Base-by-base conservation (phyloP, 2,113 vertebrate species). In the Mirza zaza region DNA sequence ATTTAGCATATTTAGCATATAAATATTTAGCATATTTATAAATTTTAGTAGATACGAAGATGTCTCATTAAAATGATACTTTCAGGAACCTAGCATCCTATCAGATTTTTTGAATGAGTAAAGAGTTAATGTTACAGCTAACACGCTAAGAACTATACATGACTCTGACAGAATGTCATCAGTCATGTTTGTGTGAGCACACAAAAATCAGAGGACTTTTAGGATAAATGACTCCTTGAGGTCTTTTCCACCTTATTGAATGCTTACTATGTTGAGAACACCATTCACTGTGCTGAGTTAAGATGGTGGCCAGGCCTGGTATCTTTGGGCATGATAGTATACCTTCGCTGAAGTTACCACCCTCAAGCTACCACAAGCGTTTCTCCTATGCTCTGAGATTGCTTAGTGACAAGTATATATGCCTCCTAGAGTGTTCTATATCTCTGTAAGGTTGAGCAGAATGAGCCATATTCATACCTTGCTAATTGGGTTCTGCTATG, bases 1-100 rank as follows among this genome's bases (percentile, higher is more conserved):
- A n/a, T n/a, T 90, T 50, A 83, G 27, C 25, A 86, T 61, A 92
- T 70, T 93, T 84, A 80, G n/a, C n/a, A n/a, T n/a, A n/a, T n/a
- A n/a, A n/a, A n/a, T n/a, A n/a, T n/a, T 90, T 50, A 83, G 27
- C 25, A 86, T 61, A 92, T 70, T 93, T 84, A 80, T 3, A 93
- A 80, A 81, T 77, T 27, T 91, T 70, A 84, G n/a, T 79, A 79
- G 39, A 50, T 80, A 80, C 39, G 89, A 80, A 81, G 36, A 86
- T 81, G 17, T 2, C 8, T 29, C 12, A 82, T 73, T 65, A 65
- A 93, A 75, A 82, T 75, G 65, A 21, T 32, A 93, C 15, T 88
- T 95, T 70, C 1, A 23, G 48, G n/a, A 71, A 77, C 25, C 36
- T 36, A 65, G 21, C 8, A 77, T 83, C 29, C 11, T 21, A 90